These are phyloP conservation scores for Doryteuthis pealeii DNA, from an alignment of 1,140 invertebrate genomes.

Conservation along the genomic window DNA sequence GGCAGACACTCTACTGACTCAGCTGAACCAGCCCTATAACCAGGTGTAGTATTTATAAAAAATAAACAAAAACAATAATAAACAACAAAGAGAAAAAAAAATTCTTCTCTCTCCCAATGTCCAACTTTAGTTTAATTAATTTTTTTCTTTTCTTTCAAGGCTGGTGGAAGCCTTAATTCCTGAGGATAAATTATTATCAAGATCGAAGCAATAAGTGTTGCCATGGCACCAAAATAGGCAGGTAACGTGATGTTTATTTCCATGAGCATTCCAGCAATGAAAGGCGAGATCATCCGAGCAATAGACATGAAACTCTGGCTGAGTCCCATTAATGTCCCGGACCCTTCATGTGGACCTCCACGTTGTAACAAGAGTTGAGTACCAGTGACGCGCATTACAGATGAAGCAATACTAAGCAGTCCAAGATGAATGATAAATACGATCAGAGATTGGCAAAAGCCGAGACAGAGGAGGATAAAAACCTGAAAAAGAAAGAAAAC, in stretches of 20 bases:
- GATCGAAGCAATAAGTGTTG: conserved; percentile 30
- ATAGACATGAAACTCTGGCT: conserved; percentile 55
- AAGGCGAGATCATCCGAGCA: conserved; percentile 53
- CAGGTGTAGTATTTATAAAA: no score
- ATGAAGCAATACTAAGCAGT: conserved; percentile 52
- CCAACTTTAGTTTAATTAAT: no score
- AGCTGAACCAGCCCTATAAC: no score
- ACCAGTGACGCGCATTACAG: conserved; percentile 48
- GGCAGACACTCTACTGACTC: no score
- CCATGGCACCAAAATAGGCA: conserved; percentile 31
- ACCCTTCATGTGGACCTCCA: conserved; percentile 32
- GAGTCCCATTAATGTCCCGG: conserved; percentile 53
- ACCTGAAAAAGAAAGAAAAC: conserved; percentile 15
- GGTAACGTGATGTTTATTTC: conserved; percentile 45
- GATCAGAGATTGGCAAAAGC: conserved; percentile 26
- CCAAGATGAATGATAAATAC: conserved; percentile 42
- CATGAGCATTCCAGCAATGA: conserved; percentile 55
- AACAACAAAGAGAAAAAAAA: no score
- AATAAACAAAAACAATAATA: no score
- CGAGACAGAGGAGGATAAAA: conserved; percentile 34
- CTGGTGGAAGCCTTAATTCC: conserved; percentile 8
- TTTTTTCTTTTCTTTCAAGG: neutral
- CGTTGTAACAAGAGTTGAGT: conserved; percentile 49
- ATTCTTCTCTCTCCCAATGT: no score
- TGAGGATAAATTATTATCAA: conserved; percentile 37